Conservation (phyloP, 1,140 invertebrate species). For the Anadara kagoshimensis region DNA sequence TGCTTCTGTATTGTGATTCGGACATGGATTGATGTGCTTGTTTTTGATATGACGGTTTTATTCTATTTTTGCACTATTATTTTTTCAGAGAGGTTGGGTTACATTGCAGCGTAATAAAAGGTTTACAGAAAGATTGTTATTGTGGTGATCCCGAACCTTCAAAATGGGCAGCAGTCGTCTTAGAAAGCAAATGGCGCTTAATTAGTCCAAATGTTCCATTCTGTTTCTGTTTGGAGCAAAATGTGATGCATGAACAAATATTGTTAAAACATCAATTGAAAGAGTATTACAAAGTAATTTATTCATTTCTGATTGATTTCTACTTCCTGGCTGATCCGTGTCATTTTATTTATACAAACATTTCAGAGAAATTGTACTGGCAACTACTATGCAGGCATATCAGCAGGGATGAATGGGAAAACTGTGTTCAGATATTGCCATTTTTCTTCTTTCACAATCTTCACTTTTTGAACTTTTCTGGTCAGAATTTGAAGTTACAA, state of each 20-base stretch:
- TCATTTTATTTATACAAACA: slow-evolving; percentile 6
- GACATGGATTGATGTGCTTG: too few species aligned
- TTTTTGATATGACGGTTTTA: too few species aligned
- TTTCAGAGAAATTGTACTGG: slow-evolving; percentile 15
- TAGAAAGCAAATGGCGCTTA: slow-evolving; percentile 14
- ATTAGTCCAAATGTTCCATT: slow-evolving; percentile 6
- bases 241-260: slow-evolving; percentile 2
- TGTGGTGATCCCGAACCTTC: too few species aligned
- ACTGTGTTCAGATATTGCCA: slow-evolving; percentile 4
- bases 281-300: neutral
- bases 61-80: too few species aligned
- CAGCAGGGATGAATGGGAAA: slow-evolving; percentile 5
- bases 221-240: neutral
- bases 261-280: neutral
- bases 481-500: slow-evolving; percentile 8
- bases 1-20: too few species aligned
- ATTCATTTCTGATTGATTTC: neutral
- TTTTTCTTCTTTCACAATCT: slow-evolving; percentile 8
- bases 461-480: neutral
- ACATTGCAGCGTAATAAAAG: too few species aligned
- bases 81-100: too few species aligned
- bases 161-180: slow-evolving; percentile 6
- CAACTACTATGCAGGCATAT: slow-evolving; percentile 13
- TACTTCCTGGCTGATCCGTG: neutral
- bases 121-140: too few species aligned